Evolutionary conservation across 2,113 vertebrate species (phyloP), one percentile per base, ranked within the genome.

Genomic region (Hyperopisus bebe): DNA sequence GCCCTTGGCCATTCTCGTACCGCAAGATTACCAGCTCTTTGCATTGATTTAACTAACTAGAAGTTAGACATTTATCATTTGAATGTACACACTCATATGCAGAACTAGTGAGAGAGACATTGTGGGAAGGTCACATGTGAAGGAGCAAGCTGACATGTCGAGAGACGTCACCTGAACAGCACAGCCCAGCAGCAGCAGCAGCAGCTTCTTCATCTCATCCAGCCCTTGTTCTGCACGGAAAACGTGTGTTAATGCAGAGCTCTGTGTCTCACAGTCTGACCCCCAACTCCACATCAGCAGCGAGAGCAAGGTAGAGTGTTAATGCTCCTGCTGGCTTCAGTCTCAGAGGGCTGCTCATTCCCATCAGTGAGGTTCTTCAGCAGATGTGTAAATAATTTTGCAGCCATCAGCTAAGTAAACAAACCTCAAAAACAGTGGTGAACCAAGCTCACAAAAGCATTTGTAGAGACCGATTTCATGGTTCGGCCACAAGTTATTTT

Each of bases 161-260:
- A 70, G 82, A 84, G 44, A 19, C 91, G 94, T 94, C 92, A 99
- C 98, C 97, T 99, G 98, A 93, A 99, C 98, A 17, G 98, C 98
- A 95, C 98, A 99, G 87, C 98, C 98, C 50, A 99, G 95, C 55
- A 99, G 93, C 87, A 99, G 97, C 92, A 99, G 93, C 86, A 99
- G 94, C 2, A 99, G 94, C 89, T 99, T 99, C 94, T 97, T 98
- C 94, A 98, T 94, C 95, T 99, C 98, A 90, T 98, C 97, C 90
- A 99, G 96, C 89, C 97, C 97, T 96, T 97, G 97, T 90, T 98
- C 98, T 99, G 93, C 91, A 95, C 92, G 82, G 83, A 90, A 91
- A 91, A 92, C 2, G 13, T 7, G 74, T 39, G 15, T 80, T 80
- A 80, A 80, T 19, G 74, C 74, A 19, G 31, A 80, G 35, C 35